phyloP scores from a whole-genome alignment of 2,888 invertebrate genomes.

The Microplitis manilae region DNA sequence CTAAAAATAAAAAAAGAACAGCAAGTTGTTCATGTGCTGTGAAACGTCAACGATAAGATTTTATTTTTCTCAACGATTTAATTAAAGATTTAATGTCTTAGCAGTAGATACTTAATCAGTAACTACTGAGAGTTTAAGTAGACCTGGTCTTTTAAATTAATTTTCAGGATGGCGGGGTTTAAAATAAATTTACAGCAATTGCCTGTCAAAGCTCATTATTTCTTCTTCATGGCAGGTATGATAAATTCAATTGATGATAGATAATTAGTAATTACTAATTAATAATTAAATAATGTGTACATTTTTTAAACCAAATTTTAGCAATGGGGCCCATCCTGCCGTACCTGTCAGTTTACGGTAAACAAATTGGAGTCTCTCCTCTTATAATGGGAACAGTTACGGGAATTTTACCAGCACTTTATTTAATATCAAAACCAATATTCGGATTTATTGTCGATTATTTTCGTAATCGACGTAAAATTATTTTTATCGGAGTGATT shows the following conservation, averaged over 20 bases:
- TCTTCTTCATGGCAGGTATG: constrained; percentile 89
- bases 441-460: constrained; percentile 85
- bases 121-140: background rate
- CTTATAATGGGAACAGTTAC: constrained; percentile 85
- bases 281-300: background rate
- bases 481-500: constrained; percentile 81
- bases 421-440: constrained; percentile 83
- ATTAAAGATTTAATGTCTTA: background rate
- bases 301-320: constrained; percentile 67
- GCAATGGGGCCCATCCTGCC: constrained; percentile 88
- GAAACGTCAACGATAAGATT: background rate
- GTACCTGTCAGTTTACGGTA: constrained; percentile 83
- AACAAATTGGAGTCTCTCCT: constrained; percentile 84
- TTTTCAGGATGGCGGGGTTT: constrained; percentile 59
- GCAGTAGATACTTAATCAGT: background rate
- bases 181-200: constrained; percentile 80
- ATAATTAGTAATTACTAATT: background rate
- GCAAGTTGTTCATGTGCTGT: no score
- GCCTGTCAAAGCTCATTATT: constrained; percentile 89
- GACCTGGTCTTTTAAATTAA: background rate
- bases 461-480: constrained; percentile 80
- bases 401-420: constrained; percentile 82
- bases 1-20: background rate
- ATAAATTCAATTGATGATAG: background rate
- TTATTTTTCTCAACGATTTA: background rate